Base-by-base conservation (phyloP, 2,888 invertebrate species). In the Drosophila macrospina region DNA sequence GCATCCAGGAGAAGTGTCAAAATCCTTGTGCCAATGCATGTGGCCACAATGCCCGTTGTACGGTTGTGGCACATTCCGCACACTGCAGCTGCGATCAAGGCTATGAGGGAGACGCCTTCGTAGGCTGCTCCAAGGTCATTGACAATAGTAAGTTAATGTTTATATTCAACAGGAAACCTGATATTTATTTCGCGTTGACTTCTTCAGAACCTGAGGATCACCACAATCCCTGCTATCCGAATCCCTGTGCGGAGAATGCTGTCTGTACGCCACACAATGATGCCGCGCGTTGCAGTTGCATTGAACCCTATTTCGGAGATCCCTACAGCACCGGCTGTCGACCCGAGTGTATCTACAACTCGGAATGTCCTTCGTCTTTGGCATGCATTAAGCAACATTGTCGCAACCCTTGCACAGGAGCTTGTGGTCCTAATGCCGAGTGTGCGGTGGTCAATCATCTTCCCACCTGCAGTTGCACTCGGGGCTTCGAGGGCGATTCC, bases 221-320 rank as follows among this genome's bases (percentile, higher is more conserved):
- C 32, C 68, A 88, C 4, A 86, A 89, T 74, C 96, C 96, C 0
- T 97, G 97, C 90, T 94, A 93, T 93, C 95, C 96, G 41, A 95
- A 95, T 42, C 97, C 97, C 0, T 98, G 98, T 90, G 97, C 96
- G 15, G 95, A 96, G 88, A 97, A 97, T 88, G 95, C 97, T 0
- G 93, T 96, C 63, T 98, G 97, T 89, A 94, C 94, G 0, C 94
- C 95, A 28, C 93, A 94, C 2, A 95, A 96, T 80, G 95, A 95
- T 15, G 93, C 93, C 28, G 95, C 95, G 0, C 94, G 95, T 78
- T 98, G 98, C 90, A 93, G 94, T n/a, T 98, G 97, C 88, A 96
- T 97, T 88, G 96, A 97, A 63, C 97, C 97, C 4, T 97, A 97
- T 87, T 95, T 96, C 70, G 97, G 97, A 7, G 96, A 98, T 93